A percentile compares a stretch with the other conserved stretches of the same genome.
Conservation (phyloP, 2,797 vertebrate species). For the Apogon talboti region DNA sequence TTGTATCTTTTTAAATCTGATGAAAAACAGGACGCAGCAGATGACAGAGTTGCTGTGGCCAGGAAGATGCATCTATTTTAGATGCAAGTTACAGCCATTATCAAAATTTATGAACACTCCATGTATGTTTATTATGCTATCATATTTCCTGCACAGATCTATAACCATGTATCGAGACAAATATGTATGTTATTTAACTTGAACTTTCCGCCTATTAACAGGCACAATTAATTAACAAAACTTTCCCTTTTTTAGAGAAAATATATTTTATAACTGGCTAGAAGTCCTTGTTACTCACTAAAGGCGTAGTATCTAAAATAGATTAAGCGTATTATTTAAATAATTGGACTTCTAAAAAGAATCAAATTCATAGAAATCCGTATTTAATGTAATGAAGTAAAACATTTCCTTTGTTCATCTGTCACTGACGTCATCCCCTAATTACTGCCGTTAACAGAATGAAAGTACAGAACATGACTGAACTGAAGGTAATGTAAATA, state of each 20-base stretch:
- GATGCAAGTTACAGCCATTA: background rate
- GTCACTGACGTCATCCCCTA: too few species aligned
- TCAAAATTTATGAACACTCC: background rate
- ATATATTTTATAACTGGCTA: background rate
- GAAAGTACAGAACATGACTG: too few species aligned
- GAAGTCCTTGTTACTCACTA: background rate
- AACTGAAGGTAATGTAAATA: too few species aligned
- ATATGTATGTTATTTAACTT: too few species aligned
- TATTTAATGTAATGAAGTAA: too few species aligned
- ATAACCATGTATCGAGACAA: background rate
- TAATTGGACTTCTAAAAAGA: too few species aligned
- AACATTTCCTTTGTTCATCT: too few species aligned
- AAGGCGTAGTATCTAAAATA: background rate
- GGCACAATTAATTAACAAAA: background rate
- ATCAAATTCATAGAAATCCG: too few species aligned
- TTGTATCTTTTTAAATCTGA: slow-evolving; percentile 54
- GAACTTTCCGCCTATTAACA: background rate
- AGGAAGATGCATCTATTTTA: slow-evolving; percentile 13
- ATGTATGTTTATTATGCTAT: background rate
- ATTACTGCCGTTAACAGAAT: too few species aligned
- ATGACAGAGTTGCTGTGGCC: slow-evolving; percentile 18
- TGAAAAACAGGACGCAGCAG: slow-evolving; percentile 48
- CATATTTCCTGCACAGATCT: background rate
- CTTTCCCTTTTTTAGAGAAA: background rate
- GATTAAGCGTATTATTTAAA: too few species aligned